These are phyloP conservation scores for Hemicentrotus pulcherrimus DNA, from an alignment of 35 echinoderm and acorn worm species.

Conservation along the genomic window DNA sequence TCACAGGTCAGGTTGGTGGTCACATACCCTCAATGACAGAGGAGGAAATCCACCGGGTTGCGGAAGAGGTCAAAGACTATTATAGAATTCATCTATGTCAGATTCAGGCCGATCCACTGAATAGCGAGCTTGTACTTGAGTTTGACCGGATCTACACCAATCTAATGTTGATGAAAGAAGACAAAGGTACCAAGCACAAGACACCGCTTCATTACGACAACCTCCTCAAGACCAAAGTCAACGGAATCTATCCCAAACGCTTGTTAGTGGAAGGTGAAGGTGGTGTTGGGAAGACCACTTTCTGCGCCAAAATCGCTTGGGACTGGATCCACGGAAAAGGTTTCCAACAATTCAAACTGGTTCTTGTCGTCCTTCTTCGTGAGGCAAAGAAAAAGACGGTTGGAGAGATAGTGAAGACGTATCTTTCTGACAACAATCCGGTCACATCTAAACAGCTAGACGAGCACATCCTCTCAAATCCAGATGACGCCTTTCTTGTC, in stretches of 20 bases:
- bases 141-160: too few species aligned
- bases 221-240: too few species aligned
- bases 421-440: not conserved
- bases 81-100: too few species aligned
- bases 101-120: too few species aligned
- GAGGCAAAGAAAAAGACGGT: not conserved
- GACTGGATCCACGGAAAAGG: conserved; percentile 2
- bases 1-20: too few species aligned
- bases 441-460: not conserved
- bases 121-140: too few species aligned
- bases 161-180: too few species aligned
- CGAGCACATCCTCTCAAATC: not conserved
- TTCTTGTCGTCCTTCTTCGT: not conserved
- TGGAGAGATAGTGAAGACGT: not conserved
- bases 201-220: too few species aligned
- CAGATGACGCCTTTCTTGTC: not conserved
- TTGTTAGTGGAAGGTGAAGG: conserved; percentile 34
- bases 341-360: not conserved
- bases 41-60: too few species aligned
- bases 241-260: not conserved
- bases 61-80: too few species aligned
- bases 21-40: too few species aligned
- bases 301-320: conserved; percentile 23
- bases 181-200: too few species aligned
- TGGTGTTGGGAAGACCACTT: conserved; percentile 32